Evolutionary conservation across 2,797 vertebrate species (phyloP).

Genomic region (Hippopotamyrus pictus): DNA sequence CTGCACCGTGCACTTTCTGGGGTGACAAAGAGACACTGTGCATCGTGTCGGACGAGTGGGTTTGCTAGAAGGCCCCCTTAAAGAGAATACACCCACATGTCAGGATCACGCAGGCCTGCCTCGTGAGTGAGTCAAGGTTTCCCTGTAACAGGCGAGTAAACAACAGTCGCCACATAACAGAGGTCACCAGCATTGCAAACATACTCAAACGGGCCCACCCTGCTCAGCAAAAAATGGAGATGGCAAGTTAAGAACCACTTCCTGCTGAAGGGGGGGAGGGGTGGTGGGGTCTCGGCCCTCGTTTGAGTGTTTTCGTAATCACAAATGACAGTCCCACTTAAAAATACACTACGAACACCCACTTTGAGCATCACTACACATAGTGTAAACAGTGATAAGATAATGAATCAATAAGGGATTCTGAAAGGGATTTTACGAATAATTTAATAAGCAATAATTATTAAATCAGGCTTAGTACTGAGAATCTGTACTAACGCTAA

Average conservation of each 20-base stretch:
- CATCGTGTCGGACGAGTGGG: background rate
- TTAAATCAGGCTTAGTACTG: background rate
- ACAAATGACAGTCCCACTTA: background rate
- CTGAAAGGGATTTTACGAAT: background rate
- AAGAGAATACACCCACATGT: conserved; percentile 13
- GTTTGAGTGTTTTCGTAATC: background rate
- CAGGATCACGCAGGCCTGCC: conserved; percentile 16
- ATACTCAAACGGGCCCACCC: background rate
- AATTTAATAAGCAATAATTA: background rate
- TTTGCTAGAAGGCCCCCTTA: background rate
- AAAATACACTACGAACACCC: background rate
- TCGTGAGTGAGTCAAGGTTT: conserved; percentile 46
- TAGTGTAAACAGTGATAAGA: background rate
- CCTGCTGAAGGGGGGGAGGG: background rate
- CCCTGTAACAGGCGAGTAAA: conserved; percentile 52
- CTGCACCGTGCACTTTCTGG: background rate
- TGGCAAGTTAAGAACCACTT: background rate
- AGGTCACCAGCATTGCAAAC: conserved; percentile 50
- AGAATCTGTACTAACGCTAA: background rate
- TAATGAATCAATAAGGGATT: background rate
- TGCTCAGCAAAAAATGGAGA: background rate
- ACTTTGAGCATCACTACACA: background rate
- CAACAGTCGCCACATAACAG: conserved; percentile 32
- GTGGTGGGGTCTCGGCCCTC: background rate
- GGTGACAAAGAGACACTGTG: background rate